Evolutionary conservation across 2,113 vertebrate genomes (phyloP).

Genomic region (Stomatorhinus ivindoensis): DNA sequence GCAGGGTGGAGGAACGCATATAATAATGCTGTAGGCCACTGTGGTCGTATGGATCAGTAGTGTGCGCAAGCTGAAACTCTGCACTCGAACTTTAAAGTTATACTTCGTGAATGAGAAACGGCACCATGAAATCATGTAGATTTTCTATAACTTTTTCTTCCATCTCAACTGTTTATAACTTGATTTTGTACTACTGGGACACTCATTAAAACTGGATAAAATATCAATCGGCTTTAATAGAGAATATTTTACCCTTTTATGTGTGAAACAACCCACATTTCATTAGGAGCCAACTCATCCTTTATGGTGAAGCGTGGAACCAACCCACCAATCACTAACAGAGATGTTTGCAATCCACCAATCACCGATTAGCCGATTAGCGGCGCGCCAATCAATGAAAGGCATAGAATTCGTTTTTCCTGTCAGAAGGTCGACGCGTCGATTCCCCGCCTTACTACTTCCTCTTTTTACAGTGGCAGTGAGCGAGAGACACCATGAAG

Average conservation of each 20-base stretch:
- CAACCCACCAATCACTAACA: neutral
- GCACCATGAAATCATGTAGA: neutral
- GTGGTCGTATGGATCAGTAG: neutral
- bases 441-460: conserved; percentile 40
- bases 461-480: conserved; percentile 70
- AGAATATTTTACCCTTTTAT: neutral
- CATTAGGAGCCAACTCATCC: neutral
- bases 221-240: neutral
- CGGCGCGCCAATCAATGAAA: conserved; percentile 18
- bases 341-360: neutral
- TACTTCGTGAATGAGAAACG: neutral
- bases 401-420: neutral
- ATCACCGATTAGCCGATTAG: neutral
- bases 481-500: conserved; percentile 73
- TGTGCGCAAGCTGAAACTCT: neutral
- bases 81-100: neutral
- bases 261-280: neutral
- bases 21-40: neutral
- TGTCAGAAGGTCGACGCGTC: conserved; percentile 36
- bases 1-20: neutral
- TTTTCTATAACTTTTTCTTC: neutral
- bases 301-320: neutral
- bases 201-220: neutral
- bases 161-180: neutral
- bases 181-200: neutral